These are phyloP conservation scores for Nipponia nippon DNA, from an alignment of 2,113 vertebrate genomes.

Conservation along the genomic window DNA sequence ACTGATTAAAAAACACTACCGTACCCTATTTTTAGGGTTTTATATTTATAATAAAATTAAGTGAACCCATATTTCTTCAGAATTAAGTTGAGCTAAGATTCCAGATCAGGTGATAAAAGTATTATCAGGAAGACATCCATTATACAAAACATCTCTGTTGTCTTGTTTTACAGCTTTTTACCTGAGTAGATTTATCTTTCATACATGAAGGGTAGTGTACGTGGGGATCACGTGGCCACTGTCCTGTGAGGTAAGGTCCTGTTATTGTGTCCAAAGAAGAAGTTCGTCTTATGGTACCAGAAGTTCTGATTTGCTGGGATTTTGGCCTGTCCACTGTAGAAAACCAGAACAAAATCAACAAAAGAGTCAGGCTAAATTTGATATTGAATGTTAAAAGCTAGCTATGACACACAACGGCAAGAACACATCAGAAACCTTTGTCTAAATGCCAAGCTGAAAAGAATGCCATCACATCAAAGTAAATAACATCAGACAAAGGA, in stretches of 20 bases:
- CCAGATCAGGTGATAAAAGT: background rate
- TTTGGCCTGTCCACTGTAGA: slow-evolving; percentile 86
- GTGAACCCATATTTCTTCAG: background rate
- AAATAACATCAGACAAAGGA: background rate
- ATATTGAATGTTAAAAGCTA: slow-evolving; percentile 18
- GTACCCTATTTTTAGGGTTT: background rate
- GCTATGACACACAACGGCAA: slow-evolving; percentile 30
- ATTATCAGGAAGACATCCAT: background rate
- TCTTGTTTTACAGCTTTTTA: slow-evolving; percentile 63
- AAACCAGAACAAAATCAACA: slow-evolving; percentile 55
- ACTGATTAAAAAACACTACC: background rate
- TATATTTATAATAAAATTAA: background rate
- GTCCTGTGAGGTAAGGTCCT: slow-evolving; percentile 94
- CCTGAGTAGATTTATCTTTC: slow-evolving; percentile 98
- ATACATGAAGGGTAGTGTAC: slow-evolving; percentile 90
- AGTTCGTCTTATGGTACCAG: slow-evolving; percentile 87
- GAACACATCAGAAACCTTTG: background rate
- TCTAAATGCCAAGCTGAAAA: background rate
- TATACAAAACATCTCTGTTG: background rate
- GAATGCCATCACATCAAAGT: background rate
- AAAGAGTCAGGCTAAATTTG: slow-evolving; percentile 38
- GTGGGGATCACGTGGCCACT: slow-evolving; percentile 94
- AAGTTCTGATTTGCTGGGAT: slow-evolving; percentile 84
- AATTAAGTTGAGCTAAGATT: background rate
- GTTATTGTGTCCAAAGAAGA: slow-evolving; percentile 94